Conservation (phyloP, 2,888 invertebrate species). For the Tetrapedia diversipes region DNA sequence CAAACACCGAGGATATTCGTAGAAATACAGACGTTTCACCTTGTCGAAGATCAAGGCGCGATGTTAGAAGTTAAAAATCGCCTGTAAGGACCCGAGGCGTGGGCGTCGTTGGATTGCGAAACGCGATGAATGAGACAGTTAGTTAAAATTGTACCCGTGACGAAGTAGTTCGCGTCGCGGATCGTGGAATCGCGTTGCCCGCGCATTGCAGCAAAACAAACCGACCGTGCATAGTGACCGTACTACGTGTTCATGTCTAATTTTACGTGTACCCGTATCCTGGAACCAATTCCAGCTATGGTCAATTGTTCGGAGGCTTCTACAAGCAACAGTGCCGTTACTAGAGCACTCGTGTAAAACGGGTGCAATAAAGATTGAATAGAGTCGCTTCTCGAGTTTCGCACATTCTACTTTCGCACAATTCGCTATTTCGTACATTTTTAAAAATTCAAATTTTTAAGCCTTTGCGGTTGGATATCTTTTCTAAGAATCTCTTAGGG, state of each 20-base stretch:
- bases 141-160: constrained; percentile 68
- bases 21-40: constrained; percentile 2
- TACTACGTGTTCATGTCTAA: constrained; percentile 39
- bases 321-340: too few species aligned
- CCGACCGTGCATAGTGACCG: constrained; percentile 31
- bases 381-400: too few species aligned
- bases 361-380: too few species aligned
- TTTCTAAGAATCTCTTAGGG: too few species aligned
- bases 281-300: constrained; percentile 6
- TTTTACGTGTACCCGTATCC: constrained; percentile 5
- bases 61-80: constrained; percentile 25
- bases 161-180: constrained; percentile 51
- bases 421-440: too few species aligned
- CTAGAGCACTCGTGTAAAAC: too few species aligned
- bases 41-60: constrained; percentile 47
- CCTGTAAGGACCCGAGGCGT: constrained; percentile 15
- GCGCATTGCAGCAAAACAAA: constrained; percentile 53
- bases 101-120: constrained; percentile 40
- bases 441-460: too few species aligned
- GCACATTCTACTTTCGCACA: too few species aligned
- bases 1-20: too few species aligned
- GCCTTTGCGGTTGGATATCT: too few species aligned
- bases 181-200: constrained; percentile 36
- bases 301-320: not conserved
- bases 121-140: constrained; percentile 59